phyloP scores from a whole-genome alignment of 2,113 vertebrate genomes.

The Perca flavescens region DNA sequence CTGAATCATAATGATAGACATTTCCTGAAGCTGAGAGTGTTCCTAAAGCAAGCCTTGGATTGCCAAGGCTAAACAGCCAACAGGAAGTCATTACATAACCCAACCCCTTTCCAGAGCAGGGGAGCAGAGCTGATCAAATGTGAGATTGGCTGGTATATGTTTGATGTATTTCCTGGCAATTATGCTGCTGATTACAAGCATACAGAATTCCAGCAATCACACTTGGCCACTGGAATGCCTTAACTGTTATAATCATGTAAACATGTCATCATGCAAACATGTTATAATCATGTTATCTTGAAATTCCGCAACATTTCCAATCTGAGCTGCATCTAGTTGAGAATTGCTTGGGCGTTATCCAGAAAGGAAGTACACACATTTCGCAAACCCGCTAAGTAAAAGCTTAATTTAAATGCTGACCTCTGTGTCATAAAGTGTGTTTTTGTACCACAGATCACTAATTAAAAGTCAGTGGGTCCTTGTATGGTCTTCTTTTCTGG shows the following conservation, averaged over 20 bases:
- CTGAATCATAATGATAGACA: constrained; percentile 6
- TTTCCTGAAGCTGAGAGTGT: constrained; percentile 59
- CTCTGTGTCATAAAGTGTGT: background rate
- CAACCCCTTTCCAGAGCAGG: constrained; percentile 38
- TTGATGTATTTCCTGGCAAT: constrained; percentile 61
- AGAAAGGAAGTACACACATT: constrained; percentile 14
- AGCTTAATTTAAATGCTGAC: constrained; percentile 1
- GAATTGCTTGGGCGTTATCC: constrained; percentile 14
- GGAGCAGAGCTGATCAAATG: constrained; percentile 62
- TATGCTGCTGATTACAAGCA: constrained; percentile 39
- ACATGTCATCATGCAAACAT: background rate
- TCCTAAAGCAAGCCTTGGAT: constrained; percentile 54
- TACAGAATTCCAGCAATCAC: background rate
- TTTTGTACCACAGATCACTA: constrained; percentile 13
- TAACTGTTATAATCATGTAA: background rate
- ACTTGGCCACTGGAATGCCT: constrained; percentile 22
- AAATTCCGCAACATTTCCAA: constrained; percentile 1
- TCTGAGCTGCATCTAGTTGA: background rate
- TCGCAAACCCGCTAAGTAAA: background rate
- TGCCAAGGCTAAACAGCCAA: constrained; percentile 67
- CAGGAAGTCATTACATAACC: constrained; percentile 75
- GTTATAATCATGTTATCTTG: constrained; percentile 17
- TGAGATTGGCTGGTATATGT: constrained; percentile 48
- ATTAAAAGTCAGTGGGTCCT: constrained; percentile 20
- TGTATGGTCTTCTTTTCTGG: background rate